Base-by-base conservation (phyloP, 2,888 invertebrate genomes). In the Dromius quadrimaculatus region DNA sequence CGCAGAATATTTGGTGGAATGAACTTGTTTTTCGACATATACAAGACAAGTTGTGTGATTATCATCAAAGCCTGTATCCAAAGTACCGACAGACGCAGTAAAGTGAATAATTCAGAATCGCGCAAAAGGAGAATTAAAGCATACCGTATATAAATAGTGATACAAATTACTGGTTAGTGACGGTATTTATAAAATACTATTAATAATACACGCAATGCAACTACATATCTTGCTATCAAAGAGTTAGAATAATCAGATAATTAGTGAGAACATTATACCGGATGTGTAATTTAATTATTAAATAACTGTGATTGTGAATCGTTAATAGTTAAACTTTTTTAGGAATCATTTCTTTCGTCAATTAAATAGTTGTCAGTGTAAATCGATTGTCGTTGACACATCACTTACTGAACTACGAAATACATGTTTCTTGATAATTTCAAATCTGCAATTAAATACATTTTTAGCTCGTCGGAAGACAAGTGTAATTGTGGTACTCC, bases 261-360 rank as follows among this genome's bases (percentile, higher is more conserved):
- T 64, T 64, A 64, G 32, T 17, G 19, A 38, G 47, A 22, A 62
- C 64, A 47, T 23, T 13, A 64, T 32, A 45, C 64, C 64, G 47
- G 47, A 47, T 64, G 64, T 47, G 47, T 64, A 32, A 45, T 43
- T 64, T 45, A 64, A 64, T 64, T 64, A 64, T 64, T 32, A 45
- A 64, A 45, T 64, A 63, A 63, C 63, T 63, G 45, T 64, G 32
- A 64, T 64, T 64, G 64, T 50, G 28, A 64, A 64, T 64, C 47
- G 23, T 9, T 17, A 32, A 57, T 57, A 36, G 34, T 43, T 47
- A 64, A 64, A 64, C 47, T 64, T 45, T 64, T 32, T 64, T 47
- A 43, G 62, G 47, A 63, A 63, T 63, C 41, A 43, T 45, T 63
- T 17, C 36, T 36, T n/a, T 38, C 36, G 34, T 28, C 57, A 32